Evolutionary conservation across 2,797 vertebrate genomes (phyloP).

Genomic region (Eleutherodactylus coqui): DNA sequence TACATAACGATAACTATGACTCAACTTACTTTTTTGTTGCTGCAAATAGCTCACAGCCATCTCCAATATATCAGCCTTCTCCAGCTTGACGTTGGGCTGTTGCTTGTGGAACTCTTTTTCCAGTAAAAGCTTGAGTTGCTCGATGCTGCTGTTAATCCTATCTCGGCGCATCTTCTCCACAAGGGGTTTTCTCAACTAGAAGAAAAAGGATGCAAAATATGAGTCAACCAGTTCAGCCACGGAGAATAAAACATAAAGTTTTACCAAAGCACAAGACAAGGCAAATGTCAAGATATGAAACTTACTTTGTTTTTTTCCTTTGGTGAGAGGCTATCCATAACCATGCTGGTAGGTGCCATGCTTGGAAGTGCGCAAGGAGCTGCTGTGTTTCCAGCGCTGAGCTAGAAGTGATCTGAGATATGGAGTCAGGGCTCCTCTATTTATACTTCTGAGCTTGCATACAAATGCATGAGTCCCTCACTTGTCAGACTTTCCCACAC

Average conservation of each 20-base stretch:
- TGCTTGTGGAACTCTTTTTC: slow-evolving; percentile 80
- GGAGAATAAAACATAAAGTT: background rate
- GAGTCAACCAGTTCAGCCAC: background rate
- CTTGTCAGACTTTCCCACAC: slow-evolving; percentile 91
- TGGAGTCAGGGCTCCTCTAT: slow-evolving; percentile 74
- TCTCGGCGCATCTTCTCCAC: slow-evolving; percentile 82
- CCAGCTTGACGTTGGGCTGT: slow-evolving; percentile 83
- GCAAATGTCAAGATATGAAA: slow-evolving; percentile 27
- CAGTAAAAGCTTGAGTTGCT: slow-evolving; percentile 82
- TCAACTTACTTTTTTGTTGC: slow-evolving; percentile 73
- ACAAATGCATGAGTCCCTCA: slow-evolving; percentile 88
- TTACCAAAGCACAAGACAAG: background rate
- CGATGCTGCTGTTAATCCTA: slow-evolving; percentile 79
- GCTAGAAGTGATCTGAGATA: slow-evolving; percentile 69
- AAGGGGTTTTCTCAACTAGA: slow-evolving; percentile 82
- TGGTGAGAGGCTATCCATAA: slow-evolving; percentile 74
- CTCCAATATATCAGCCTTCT: slow-evolving; percentile 84
- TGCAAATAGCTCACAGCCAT: slow-evolving; percentile 81
- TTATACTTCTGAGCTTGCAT: slow-evolving; percentile 85
- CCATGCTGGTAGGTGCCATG: slow-evolving; percentile 79
- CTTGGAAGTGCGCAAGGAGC: slow-evolving; percentile 37
- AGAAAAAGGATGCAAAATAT: slow-evolving; percentile 43
- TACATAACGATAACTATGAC: background rate
- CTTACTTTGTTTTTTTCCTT: slow-evolving; percentile 81
- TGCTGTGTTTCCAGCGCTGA: slow-evolving; percentile 48